A percentile compares a stretch with the other conserved stretches of the same genome.
Conservation (phyloP, 2,113 vertebrate species). For the Anguilla japonica region DNA sequence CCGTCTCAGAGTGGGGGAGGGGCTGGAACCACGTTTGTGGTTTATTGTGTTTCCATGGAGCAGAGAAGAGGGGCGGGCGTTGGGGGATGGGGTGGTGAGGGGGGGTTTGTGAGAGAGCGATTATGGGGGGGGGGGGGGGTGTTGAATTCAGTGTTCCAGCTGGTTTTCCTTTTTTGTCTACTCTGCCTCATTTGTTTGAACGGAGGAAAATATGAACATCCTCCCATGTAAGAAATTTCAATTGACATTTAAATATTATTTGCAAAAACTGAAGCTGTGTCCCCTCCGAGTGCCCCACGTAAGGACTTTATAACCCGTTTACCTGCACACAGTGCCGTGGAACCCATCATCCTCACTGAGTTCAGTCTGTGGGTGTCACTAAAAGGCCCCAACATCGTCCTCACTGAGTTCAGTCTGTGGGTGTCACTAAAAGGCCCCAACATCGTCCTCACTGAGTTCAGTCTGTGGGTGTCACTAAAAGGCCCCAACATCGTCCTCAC, state of each 20-base stretch:
- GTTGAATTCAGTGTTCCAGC: not conserved
- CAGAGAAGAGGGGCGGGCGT: not conserved
- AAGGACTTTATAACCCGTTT: not conserved
- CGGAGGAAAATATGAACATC: not conserved
- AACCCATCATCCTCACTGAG: too few relatives aligned
- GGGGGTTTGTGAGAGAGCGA: not conserved
- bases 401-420: too few relatives aligned
- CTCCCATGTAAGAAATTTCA: not conserved
- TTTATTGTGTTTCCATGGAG: conserved; percentile 17
- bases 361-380: too few relatives aligned
- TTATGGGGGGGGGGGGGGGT: not conserved
- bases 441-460: too few relatives aligned
- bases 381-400: too few relatives aligned
- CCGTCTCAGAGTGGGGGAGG: not conserved
- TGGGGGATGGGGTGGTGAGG: not conserved
- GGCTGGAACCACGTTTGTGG: not conserved
- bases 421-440: too few relatives aligned
- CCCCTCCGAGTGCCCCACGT: not conserved
- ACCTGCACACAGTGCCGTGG: not conserved
- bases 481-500: too few relatives aligned
- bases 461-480: too few relatives aligned
- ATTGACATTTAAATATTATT: too few relatives aligned
- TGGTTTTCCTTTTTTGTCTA: not conserved
- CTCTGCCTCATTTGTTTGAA: not conserved
- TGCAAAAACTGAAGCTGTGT: too few relatives aligned